Base-by-base conservation (phyloP, 1,140 invertebrate genomes). In the Limonius californicus region DNA sequence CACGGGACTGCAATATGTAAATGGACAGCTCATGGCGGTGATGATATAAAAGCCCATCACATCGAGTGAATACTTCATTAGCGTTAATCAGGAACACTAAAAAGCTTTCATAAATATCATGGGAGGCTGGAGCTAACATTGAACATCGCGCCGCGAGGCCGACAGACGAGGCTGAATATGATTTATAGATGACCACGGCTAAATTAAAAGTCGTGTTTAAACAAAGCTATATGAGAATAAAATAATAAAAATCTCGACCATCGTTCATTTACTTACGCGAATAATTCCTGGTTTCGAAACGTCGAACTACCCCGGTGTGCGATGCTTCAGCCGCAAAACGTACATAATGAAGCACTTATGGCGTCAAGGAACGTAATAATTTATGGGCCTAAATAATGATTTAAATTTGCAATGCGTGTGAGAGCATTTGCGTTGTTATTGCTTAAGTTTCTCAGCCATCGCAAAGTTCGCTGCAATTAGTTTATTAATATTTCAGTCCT, bases 31-130 rank as follows among this genome's bases (percentile, higher is more conserved):
- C 35, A 39, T 39, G n/a, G 35, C 35, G 35, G 35, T 12, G 35
- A 39, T 39, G 35, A 39, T 39, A 14, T 39, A 39, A 39, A 39
- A 39, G 35, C 8, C 35, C 35, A 39, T 39, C 35, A 39, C 35
- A 39, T 39, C 35, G 35, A 39, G 35, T 58, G 61, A 62, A 62
- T 62, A 62, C 61, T 62, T 62, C 61, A 62, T 62, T 62, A 57
- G 55, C 56, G 61, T 62, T 62, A 62, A 62, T 62, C 61, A 62
- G 16, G 20, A 57, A 62, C 61, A 62, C 54, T 62, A 57, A 62
- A 62, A 62, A 62, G 54, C 61, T 62, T 57, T 62, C 61, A 56
- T 47, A 56, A 62, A 62, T 62, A 62, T 62, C 54, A 62, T 57
- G 45, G 55, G 61, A 57, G 55, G 55, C 55, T 32, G 61, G n/a